A percentile compares a stretch with the other conserved stretches of the same genome.
phyloP scores from a whole-genome alignment of 2,113 vertebrate genomes.

The Sylvia atricapilla region DNA sequence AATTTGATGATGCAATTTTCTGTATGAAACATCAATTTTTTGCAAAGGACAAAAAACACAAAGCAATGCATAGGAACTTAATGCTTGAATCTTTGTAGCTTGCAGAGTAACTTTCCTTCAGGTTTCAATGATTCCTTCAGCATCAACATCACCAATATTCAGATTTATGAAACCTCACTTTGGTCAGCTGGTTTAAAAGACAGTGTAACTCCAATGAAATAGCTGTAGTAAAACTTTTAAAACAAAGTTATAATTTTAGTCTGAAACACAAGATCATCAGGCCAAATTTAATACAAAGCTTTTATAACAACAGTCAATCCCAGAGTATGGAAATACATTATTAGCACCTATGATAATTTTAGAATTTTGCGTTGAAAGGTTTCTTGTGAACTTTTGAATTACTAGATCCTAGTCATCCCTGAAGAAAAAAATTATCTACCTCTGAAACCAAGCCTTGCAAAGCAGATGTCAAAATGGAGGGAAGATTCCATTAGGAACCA shows the following conservation, averaged over 20 bases:
- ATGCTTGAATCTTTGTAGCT: not conserved
- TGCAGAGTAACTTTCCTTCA: not conserved
- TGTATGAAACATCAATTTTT: not conserved
- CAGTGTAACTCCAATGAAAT: not conserved
- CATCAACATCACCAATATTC: not conserved
- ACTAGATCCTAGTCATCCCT: not conserved
- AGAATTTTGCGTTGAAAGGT: not conserved
- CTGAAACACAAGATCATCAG: not conserved
- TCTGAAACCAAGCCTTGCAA: not conserved
- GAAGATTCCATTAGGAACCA: not conserved
- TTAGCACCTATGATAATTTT: not conserved
- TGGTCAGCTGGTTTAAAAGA: not conserved
- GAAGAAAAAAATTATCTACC: not conserved
- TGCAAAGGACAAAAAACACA: not conserved
- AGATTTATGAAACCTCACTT: not conserved
- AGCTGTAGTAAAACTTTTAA: not conserved
- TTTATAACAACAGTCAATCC: not conserved
- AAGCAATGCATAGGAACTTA: not conserved
- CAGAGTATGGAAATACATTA: not conserved
- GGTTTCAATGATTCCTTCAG: not conserved
- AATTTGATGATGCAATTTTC: not conserved
- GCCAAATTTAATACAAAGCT: not conserved
- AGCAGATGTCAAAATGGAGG: not conserved
- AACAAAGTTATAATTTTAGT: not conserved
- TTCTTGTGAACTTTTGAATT: not conserved